Base-by-base conservation (phyloP, 2,797 vertebrate genomes). In the Denticeps clupeoides region DNA sequence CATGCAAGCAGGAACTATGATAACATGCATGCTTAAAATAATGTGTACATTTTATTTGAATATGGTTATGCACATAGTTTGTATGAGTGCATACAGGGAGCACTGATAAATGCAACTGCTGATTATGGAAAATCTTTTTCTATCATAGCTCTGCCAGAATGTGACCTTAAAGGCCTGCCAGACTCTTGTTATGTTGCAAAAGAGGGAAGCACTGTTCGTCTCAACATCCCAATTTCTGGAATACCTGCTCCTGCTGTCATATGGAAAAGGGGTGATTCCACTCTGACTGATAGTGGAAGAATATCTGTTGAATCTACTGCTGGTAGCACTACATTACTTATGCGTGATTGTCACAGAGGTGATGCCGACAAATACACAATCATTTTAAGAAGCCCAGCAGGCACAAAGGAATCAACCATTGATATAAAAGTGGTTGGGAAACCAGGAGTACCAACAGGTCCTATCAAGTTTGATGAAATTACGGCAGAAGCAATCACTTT, bases 391-490 rank as follows among this genome's bases (percentile, higher is more conserved):
- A 99, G 98, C 58, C 70, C 67, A 25, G 87, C 74, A 12, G 95
- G 93, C 54, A 89, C 79, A 59, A 97, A 93, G 63, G 93, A 97
- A 67, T 84, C 85, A 58, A 82, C 75, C 52, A 72, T 98, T 60
- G 80, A 82, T 55, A 65, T 99, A 35, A 97, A 89, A 70, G 94
- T 99, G 51, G 94, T 98, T 35, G 94, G 95, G 56, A 97, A 92
- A 61, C 95, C 95, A 9, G 93, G 95, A 51, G 89, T 95, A 62
- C 94, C 92, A 62, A 92, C 90, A 1, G 93, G 87, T 23, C 95
- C 95, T 1, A 86, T 99, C 58, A 89, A 75, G 56, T 97, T 96
- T 77, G 90, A 97, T 40, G 94, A 99, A 80, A 87, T 99, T 62
- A 99, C 95, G 23, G 93, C 93, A 0, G 95, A 99, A 41, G 89